These are phyloP conservation scores for Erebia palarica DNA, from an alignment of 2,888 invertebrate genomes.

Conservation along the genomic window DNA sequence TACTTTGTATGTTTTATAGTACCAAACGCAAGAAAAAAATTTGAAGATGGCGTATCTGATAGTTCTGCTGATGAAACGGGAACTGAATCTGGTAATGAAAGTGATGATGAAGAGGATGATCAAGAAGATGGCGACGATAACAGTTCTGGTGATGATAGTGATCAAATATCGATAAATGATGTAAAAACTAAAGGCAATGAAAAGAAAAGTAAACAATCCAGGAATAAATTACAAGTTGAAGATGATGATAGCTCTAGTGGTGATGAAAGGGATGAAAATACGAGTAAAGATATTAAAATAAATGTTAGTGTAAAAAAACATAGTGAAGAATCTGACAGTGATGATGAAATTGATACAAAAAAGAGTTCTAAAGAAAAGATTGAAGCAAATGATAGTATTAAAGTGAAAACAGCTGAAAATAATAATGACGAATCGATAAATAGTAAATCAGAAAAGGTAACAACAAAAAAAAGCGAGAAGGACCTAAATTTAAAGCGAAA, in stretches of 20 bases:
- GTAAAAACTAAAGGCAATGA: background rate
- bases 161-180: conserved; percentile 31
- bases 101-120: conserved; percentile 43
- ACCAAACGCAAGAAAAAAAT: conserved; percentile 68
- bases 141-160: conserved; percentile 53
- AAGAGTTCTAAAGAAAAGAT: background rate
- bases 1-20: conserved; percentile 52
- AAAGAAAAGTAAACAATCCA: background rate
- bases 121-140: conserved; percentile 24
- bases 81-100: conserved; percentile 52
- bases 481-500: background rate
- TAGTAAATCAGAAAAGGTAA: background rate
- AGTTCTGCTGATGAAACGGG: conserved; percentile 61
- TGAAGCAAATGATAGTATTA: background rate
- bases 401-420: background rate
- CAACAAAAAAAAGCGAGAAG: background rate
- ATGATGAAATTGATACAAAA: conserved; percentile 5
- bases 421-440: background rate
- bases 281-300: background rate
- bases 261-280: background rate
- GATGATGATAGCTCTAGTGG: background rate
- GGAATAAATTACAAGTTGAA: background rate
- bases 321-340: background rate
- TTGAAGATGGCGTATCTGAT: conserved; percentile 70
- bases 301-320: background rate